Base-by-base conservation (phyloP, 2,888 invertebrate species). In the Chrysolina americana region DNA sequence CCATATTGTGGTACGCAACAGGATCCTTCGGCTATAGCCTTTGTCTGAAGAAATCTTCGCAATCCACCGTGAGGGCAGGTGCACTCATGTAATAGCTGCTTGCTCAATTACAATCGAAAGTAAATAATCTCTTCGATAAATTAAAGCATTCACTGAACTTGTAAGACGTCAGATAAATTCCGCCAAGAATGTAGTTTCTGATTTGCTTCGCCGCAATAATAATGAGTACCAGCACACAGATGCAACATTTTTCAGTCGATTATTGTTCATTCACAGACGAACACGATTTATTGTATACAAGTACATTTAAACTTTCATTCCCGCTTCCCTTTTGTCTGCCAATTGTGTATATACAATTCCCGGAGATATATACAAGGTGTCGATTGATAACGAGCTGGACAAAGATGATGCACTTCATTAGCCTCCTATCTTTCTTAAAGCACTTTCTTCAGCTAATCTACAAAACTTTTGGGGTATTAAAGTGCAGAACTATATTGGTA, bases 141-240 rank as follows among this genome's bases (percentile, higher is more conserved):
- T 70, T 63, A 48, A 63, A 62, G 63, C 69, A 47, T 70, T 70
- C 53, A 53, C 68, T 19, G 66, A 71, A 63, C 66, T 56, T 64
- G 47, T 41, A 28, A 44, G 19, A 70, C 63, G 71, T 74, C 71
- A 68, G 66, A 71, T 74, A 63, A 68, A 71, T 68, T 63, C 64
- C 19, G 19, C 44, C 53, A 44, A 64, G 66, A 73, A 73, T 68
- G 63, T 21, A 53, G 53, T 53, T 53, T 21, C 53, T 53, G 53
- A 53, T 53, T 21, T 53, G 17, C 19, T 53, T 53, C 21, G 21
- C 53, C 53, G 53, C 53, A 53, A 21, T 53, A 53, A 53, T 53
- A 53, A 53, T 53, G 53, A 53, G 19, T 21, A 11, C 21, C 53
- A 5, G 21, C 53, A 11, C 23, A 53, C 19, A 21, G 53, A 53